Evolutionary conservation across 2,888 invertebrate species (phyloP).

Genomic region (Ischnus inquisitorius): DNA sequence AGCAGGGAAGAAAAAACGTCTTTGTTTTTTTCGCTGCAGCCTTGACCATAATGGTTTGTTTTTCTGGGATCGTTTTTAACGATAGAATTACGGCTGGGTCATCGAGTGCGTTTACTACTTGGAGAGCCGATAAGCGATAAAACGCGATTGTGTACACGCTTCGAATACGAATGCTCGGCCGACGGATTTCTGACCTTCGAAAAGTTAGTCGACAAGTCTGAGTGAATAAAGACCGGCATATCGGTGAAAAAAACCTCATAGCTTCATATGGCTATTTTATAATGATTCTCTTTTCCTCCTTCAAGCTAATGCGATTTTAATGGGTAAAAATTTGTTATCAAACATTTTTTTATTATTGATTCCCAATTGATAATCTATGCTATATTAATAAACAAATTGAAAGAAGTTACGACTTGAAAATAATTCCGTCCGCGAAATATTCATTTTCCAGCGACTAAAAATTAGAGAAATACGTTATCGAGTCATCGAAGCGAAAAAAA

Average conservation of each 20-base stretch:
- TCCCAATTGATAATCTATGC: no score
- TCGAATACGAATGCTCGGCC: not conserved
- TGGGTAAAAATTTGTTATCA: no score
- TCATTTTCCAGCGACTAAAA: not conserved
- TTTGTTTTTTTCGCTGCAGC: conserved; percentile 33
- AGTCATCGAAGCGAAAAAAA: not conserved
- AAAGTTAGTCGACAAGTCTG: not conserved
- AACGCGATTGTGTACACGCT: conserved; percentile 4
- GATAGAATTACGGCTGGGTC: conserved; percentile 4
- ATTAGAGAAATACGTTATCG: not conserved
- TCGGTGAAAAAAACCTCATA: not conserved
- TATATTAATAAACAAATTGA: no score
- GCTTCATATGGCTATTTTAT: not conserved
- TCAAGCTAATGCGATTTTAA: no score
- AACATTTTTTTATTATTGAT: no score
- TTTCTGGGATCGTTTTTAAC: conserved; percentile 16
- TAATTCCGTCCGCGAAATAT: no score
- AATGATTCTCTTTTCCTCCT: not conserved
- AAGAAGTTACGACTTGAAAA: no score
- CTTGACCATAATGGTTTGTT: conserved; percentile 32
- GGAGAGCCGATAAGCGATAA: conserved; percentile 47
- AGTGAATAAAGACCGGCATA: not conserved
- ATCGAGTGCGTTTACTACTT: conserved; percentile 38
- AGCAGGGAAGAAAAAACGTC: not conserved
- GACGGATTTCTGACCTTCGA: not conserved